Base-by-base conservation (phyloP, 1,140 invertebrate genomes). In the Parapsyche elsis region DNA sequence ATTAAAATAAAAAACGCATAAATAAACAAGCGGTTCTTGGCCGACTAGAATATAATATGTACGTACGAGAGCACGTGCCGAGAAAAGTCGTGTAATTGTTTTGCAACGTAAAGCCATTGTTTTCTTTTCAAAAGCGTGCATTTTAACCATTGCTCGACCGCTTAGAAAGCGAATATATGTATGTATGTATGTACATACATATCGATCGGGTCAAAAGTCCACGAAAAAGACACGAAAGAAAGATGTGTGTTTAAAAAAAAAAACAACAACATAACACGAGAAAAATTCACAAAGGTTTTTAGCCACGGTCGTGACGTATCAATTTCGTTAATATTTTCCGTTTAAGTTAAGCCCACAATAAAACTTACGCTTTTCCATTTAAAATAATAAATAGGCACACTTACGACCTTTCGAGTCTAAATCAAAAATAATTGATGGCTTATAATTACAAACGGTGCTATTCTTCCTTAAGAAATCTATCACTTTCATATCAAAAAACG, bases 81-180 rank as follows among this genome's bases (percentile, higher is more conserved):
- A 67, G 24, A 67, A 67, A 67, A 9, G 49, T 53, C 61, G 24
- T 67, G 61, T 26, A 67, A 67, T 67, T 67, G 24, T 67, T 67
- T 53, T 53, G 49, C 16, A 53, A 53, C 61, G 2, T 4, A 19
- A 19, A 19, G 21, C 61, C 5, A 67, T 67, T 67, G 61, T 67
- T 67, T 67, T 67, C 61, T 4, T 21, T 23, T 21, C 61, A 21
- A 67, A 67, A 67, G 19, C 24, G 61, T 7, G 24, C 19, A 53
- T 53, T 53, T 53, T 53, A 12, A 16, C 1, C 49, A 16, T 53
- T 12, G 49, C 16, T 53, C 49, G 49, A 16, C 4, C 49, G 12
- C 45, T 73, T 73, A 73, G 71, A 73, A 73, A 73, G 71, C 26
- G 45, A 73, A 73, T 46, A 19, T 61, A 61, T 61, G 7, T 14